Base-by-base conservation (phyloP, 2,113 vertebrate genomes). In the Galemys pyrenaicus region DNA sequence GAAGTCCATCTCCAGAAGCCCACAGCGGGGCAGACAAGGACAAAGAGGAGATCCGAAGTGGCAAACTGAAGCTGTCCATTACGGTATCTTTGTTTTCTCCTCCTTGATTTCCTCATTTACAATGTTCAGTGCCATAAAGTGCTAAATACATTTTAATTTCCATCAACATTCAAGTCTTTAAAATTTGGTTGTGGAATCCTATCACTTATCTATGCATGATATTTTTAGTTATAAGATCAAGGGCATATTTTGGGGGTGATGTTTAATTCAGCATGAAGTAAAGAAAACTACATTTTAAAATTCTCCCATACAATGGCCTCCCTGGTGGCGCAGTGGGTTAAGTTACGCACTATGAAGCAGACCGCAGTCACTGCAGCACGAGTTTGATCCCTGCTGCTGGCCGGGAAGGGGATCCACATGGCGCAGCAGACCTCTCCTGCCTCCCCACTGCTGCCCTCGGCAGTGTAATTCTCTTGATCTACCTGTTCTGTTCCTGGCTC, bases 211-310 rank as follows among this genome's bases (percentile, higher is more conserved):
- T 67, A 86, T 54, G 10, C 28, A 75, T 67, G n/a, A 7, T 56
- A 62, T 80, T 90, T 90, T 89, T 79, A 93, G 92, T 89, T 92
- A 71, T 46, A 92, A 77, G 56, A 49, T n/a, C 26, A 49, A 51
- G 10, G 28, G 56, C 39, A 44, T 74, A 86, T 87, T 92, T 87
- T 85, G 90, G 90, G 56, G 51, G 12, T 10, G 30, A 80, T 80
- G 35, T 68, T 67, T 82, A 81, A 26, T 56, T 89, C 37, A 82
- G 17, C 37, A 87, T 41, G 26, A 64, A 67, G 19, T 71, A 77
- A 68, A 44, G 24, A 80, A 92, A 92, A 80, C 8, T 17, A 54
- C 17, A 67, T 67, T 79, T 9, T 60, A 80, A 80, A 58, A 49
- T 35, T 49, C n/a, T 64, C 64, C 22, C 88, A 78, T n/a, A n/a